phyloP scores from a whole-genome alignment of 2,113 vertebrate species.

The Micronycteris hirsuta region DNA sequence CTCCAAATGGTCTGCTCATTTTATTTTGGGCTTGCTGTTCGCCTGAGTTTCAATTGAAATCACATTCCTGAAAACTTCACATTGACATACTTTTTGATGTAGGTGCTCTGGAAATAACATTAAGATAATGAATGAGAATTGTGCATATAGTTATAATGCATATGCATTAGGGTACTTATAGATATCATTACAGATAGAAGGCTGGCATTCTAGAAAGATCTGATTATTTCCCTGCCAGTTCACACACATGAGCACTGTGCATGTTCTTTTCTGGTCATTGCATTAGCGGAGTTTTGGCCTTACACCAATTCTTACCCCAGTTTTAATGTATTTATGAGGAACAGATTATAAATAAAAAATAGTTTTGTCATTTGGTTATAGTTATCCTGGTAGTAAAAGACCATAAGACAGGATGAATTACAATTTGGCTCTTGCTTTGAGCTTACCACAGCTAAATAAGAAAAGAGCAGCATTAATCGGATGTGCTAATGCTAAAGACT shows the following conservation, averaged over 20 bases:
- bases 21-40: slow-evolving; percentile 83
- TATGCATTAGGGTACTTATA: slow-evolving; percentile 39
- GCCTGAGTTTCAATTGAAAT: slow-evolving; percentile 82
- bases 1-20: slow-evolving; percentile 86
- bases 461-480: slow-evolving; percentile 67
- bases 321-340: slow-evolving; percentile 77
- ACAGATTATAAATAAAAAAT: slow-evolving; percentile 76
- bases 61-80: slow-evolving; percentile 80
- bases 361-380: slow-evolving; percentile 69
- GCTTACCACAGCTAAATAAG: slow-evolving; percentile 56
- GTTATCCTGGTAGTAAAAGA: slow-evolving; percentile 62
- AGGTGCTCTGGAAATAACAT: slow-evolving; percentile 80
- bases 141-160: slow-evolving; percentile 69
- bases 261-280: slow-evolving; percentile 73
- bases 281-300: slow-evolving; percentile 69
- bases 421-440: slow-evolving; percentile 50
- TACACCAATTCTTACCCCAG: slow-evolving; percentile 67
- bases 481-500: slow-evolving; percentile 9
- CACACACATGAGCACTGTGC: slow-evolving; percentile 43
- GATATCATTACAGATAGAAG: slow-evolving; percentile 48
- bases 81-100: slow-evolving; percentile 82
- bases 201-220: background rate
- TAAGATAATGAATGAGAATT: slow-evolving; percentile 82
- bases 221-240: slow-evolving; percentile 37
- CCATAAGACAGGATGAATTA: slow-evolving; percentile 37